Conservation (phyloP, 2,888 invertebrate species). For the Merodon equestris region DNA sequence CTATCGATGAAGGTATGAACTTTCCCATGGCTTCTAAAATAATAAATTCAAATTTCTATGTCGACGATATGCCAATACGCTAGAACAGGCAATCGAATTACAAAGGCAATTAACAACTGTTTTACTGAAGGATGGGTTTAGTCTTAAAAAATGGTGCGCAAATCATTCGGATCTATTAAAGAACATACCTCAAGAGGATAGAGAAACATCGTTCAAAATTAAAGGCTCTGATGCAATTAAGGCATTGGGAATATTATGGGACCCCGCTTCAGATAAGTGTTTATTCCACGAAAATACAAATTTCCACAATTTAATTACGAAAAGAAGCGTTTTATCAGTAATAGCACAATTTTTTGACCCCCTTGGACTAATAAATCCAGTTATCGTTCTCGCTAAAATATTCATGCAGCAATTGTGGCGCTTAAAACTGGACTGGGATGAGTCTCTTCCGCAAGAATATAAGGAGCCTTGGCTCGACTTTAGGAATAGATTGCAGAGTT, state of each 20-base stretch:
- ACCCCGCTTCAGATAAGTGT: slow-evolving; percentile 47
- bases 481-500: slow-evolving; percentile 14
- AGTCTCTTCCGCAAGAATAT: slow-evolving; percentile 21
- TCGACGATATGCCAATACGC: not conserved
- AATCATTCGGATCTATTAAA: not conserved
- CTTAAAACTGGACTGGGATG: slow-evolving; percentile 34
- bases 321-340: slow-evolving; percentile 30
- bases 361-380: slow-evolving; percentile 32
- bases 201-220: too few species aligned
- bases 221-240: slow-evolving; percentile 10
- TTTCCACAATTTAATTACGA: slow-evolving; percentile 14
- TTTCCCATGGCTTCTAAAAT: slow-evolving; percentile 20
- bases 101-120: slow-evolving; percentile 6
- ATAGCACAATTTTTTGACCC: slow-evolving; percentile 45
- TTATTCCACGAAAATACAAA: slow-evolving; percentile 15
- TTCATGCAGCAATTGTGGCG: slow-evolving; percentile 43
- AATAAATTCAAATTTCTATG: slow-evolving; percentile 23
- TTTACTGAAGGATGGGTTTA: too few species aligned
- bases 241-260: slow-evolving; percentile 61
- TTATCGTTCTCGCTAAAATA: slow-evolving; percentile 36
- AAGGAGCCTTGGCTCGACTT: slow-evolving; percentile 38
- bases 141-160: too few species aligned
- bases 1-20: slow-evolving; percentile 20
- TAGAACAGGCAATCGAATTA: slow-evolving; percentile 11
- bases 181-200: too few species aligned